Conservation (phyloP, 2,888 invertebrate genomes). For the Norana najaformis region DNA sequence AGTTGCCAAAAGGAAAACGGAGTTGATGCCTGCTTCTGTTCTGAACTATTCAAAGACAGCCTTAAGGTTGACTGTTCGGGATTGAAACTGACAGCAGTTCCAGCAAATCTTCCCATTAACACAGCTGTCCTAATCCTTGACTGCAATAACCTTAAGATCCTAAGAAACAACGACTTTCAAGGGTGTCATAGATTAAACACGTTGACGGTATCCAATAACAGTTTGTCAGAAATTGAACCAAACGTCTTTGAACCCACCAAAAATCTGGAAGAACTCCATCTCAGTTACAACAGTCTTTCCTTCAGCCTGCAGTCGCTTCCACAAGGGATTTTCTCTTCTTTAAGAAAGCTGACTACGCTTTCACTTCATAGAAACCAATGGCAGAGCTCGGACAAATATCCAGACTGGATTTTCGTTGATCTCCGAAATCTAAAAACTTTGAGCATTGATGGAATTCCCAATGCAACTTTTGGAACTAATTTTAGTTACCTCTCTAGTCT, state of each 20-base stretch:
- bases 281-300: neutral
- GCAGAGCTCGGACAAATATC: neutral
- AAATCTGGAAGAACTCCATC: neutral
- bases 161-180: neutral
- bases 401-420: neutral
- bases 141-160: neutral
- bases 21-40: no score
- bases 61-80: neutral
- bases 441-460: neutral
- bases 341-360: neutral
- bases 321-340: neutral
- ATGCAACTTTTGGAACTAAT: neutral
- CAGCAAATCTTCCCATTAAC: neutral
- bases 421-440: neutral
- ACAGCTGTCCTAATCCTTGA: neutral
- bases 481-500: neutral
- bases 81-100: neutral
- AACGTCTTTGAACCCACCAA: neutral
- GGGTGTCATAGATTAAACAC: neutral
- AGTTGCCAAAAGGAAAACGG: no score
- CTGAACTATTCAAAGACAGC: no score
- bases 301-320: neutral
- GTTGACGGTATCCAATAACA: neutral
- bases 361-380: neutral
- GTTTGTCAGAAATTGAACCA: constrained; percentile 3